Evolutionary conservation across 2,797 vertebrate species (phyloP).

Genomic region (Streptopelia turtur): DNA sequence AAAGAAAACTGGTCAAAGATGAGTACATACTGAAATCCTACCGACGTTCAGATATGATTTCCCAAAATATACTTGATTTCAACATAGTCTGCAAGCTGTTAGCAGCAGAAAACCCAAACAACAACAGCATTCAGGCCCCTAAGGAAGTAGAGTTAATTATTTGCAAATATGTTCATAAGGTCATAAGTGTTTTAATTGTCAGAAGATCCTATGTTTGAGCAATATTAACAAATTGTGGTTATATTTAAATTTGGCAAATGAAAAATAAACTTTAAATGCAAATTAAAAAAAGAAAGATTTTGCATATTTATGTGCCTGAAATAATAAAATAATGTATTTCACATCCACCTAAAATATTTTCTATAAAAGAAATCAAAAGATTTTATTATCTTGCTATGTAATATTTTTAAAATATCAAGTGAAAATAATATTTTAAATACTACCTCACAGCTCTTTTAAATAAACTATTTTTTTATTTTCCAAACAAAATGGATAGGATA

Average conservation of each 20-base stretch:
- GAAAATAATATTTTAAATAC: not conserved
- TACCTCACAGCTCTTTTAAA: not conserved
- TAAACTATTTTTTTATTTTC: not conserved
- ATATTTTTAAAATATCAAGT: not conserved
- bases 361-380: not conserved
- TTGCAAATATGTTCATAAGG: not conserved
- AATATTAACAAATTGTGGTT: not conserved
- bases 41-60: not conserved
- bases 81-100: not conserved
- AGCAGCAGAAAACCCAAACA: not conserved
- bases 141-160: not conserved
- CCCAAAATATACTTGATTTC: not conserved
- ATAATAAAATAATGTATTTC: not conserved
- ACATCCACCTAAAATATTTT: not conserved
- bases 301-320: not conserved
- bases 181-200: not conserved
- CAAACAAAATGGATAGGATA: not conserved
- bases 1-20: not conserved
- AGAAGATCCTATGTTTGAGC: not conserved
- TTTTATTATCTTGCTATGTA: not conserved
- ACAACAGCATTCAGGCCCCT: not conserved
- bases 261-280: not conserved
- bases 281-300: not conserved
- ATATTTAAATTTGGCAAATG: not conserved
- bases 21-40: not conserved